These are phyloP conservation scores for Callyntrura guangdongensis DNA, from an alignment of 2,888 invertebrate species.

Conservation along the genomic window DNA sequence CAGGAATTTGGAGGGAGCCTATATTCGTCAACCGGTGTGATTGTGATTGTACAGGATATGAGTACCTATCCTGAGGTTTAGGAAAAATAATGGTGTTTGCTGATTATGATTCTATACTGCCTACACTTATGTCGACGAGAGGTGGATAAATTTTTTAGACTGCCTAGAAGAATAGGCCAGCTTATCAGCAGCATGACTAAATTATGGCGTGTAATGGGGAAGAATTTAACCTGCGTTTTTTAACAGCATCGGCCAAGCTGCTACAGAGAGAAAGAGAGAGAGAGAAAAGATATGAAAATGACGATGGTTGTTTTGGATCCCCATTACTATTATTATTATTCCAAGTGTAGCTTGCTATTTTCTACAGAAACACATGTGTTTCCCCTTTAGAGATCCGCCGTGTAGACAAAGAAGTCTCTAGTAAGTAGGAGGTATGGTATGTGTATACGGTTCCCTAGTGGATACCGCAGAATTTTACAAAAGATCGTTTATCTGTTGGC, in stretches of 20 bases:
- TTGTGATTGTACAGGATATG: conserved; percentile 66
- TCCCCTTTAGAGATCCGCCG: neutral
- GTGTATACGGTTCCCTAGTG: no score
- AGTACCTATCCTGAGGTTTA: conserved; percentile 38
- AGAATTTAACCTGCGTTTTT: conserved; percentile 14
- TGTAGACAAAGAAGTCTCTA: neutral
- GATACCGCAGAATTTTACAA: conserved; percentile 60
- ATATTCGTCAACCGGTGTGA: conserved; percentile 60
- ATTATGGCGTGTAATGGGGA: conserved; percentile 59
- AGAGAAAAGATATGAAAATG: no score
- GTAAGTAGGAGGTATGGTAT: neutral
- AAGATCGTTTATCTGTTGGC: conserved; percentile 59
- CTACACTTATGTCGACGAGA: neutral
- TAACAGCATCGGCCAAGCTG: neutral
- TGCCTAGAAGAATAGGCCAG: conserved; percentile 14
- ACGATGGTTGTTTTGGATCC: conserved; percentile 37
- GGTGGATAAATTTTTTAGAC: conserved; percentile 15
- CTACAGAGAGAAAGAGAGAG: neutral
- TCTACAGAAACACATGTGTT: neutral
- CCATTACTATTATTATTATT: conserved; percentile 33
- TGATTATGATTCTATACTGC: conserved; percentile 17
- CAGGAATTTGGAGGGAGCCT: conserved; percentile 70
- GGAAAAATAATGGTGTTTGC: conserved; percentile 35
- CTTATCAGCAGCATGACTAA: conserved; percentile 64
- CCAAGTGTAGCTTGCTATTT: conserved; percentile 25